Conservation (phyloP, 2,797 vertebrate species). For the Octomys mimax region DNA sequence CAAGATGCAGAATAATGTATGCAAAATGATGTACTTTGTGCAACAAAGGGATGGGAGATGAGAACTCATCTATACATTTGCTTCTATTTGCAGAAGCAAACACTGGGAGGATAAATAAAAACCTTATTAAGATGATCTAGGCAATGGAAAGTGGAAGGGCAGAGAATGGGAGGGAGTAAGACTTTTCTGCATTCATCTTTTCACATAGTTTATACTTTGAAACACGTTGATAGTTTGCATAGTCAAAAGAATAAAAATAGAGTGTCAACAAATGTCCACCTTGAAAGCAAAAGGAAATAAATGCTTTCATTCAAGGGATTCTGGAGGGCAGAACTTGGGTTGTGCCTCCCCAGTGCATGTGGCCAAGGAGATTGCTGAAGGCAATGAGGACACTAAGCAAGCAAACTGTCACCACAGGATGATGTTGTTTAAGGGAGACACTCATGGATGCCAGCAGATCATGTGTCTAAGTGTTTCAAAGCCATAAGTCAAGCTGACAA, state of each 20-base stretch:
- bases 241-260: conserved; percentile 22
- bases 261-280: conserved; percentile 36
- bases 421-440: not conserved
- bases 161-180: not conserved
- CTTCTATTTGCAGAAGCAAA: conserved; percentile 48
- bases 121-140: not conserved
- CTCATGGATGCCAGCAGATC: not conserved
- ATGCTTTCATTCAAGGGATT: not conserved
- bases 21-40: not conserved
- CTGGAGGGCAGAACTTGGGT: not conserved
- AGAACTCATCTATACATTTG: not conserved
- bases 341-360: not conserved
- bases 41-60: not conserved
- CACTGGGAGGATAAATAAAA: not conserved
- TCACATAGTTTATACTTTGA: not conserved
- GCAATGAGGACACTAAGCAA: not conserved
- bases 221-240: not conserved
- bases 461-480: not conserved
- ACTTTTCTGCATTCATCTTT: conserved; percentile 1
- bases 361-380: not conserved
- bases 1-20: not conserved
- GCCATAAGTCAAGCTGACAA: not conserved
- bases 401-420: not conserved
- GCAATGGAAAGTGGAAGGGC: not conserved
- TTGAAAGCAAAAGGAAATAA: conserved; percentile 45